A percentile compares a stretch with the other conserved stretches of the same genome.
These are phyloP conservation scores for Chitala chitala DNA, from an alignment of 2,113 vertebrate species.

Conservation along the genomic window DNA sequence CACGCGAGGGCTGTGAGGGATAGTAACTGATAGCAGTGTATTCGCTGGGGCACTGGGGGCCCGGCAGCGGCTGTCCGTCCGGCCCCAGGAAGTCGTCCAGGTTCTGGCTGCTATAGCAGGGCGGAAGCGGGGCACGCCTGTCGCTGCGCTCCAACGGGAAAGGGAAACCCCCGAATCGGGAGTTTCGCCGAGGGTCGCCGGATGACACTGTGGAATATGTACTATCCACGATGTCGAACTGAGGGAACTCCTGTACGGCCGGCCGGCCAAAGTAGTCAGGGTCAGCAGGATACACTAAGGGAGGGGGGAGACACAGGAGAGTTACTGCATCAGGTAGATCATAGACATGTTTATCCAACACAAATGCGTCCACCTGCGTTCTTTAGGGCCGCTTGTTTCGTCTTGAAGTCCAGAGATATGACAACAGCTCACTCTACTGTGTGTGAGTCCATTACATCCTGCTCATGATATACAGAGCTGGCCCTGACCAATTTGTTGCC, in stretches of 20 bases:
- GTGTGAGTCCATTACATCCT: no score
- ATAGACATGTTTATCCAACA: no score
- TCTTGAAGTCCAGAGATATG: no score
- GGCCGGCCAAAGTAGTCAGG: constrained; percentile 76
- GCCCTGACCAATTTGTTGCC: no score
- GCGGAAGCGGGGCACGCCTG: constrained; percentile 86
- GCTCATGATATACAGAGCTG: no score
- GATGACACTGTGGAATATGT: constrained; percentile 55
- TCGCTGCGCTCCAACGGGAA: constrained; percentile 83
- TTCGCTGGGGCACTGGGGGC: constrained; percentile 79
- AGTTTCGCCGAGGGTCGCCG: constrained; percentile 57
- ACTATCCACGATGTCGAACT: constrained; percentile 74
- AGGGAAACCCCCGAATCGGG: constrained; percentile 85
- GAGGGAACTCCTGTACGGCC: constrained; percentile 70
- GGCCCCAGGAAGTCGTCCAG: constrained; percentile 85
- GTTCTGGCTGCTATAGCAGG: constrained; percentile 90
- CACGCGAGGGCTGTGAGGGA: constrained; percentile 70
- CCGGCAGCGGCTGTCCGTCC: constrained; percentile 59
- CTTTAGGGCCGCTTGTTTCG: no score
- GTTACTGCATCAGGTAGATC: background rate
- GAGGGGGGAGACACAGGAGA: background rate
- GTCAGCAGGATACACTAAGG: constrained; percentile 73
- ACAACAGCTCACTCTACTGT: no score
- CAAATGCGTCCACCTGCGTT: no score
- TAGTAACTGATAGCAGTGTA: constrained; percentile 95